A percentile compares a stretch with the other conserved stretches of the same genome.
phyloP scores from a whole-genome alignment of 2,888 invertebrate species.

The Tryphoninae sp. region DNA sequence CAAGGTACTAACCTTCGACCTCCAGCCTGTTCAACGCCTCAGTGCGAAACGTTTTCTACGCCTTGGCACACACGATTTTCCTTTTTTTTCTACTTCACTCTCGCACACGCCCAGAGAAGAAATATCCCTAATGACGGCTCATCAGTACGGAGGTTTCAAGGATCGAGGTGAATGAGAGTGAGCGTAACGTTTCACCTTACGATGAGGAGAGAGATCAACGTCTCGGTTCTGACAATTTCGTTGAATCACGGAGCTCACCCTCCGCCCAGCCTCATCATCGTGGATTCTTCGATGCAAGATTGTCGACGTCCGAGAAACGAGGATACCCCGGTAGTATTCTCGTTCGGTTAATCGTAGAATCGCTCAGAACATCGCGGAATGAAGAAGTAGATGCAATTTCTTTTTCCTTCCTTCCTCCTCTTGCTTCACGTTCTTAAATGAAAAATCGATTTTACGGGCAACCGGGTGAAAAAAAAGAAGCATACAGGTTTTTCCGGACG shows the following conservation, averaged over 20 bases:
- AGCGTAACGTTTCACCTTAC: conserved; percentile 29
- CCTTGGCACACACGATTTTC: conserved; percentile 10
- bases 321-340: neutral
- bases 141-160: conserved; percentile 59
- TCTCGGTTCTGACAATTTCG: conserved; percentile 43
- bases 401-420: too few species aligned
- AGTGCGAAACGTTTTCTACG: conserved; percentile 16
- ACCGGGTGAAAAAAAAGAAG: conserved; percentile 4
- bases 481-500: neutral
- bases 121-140: conserved; percentile 61
- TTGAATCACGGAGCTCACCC: conserved; percentile 45
- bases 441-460: too few species aligned
- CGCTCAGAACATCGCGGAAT: too few species aligned
- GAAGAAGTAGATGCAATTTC: too few species aligned
- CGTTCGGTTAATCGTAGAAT: conserved; percentile 42
- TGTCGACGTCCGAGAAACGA: conserved; percentile 11
- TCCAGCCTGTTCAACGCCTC: neutral
- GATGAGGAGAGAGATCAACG: conserved; percentile 2
- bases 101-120: conserved; percentile 11
- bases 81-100: neutral
- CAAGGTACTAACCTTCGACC: neutral
- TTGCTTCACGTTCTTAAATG: too few species aligned
- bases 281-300: conserved; percentile 7
- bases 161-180: conserved; percentile 29
- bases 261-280: conserved; percentile 7